Evolutionary conservation across 1,140 invertebrate genomes (phyloP).

Genomic region (Drosophila rufa): DNA sequence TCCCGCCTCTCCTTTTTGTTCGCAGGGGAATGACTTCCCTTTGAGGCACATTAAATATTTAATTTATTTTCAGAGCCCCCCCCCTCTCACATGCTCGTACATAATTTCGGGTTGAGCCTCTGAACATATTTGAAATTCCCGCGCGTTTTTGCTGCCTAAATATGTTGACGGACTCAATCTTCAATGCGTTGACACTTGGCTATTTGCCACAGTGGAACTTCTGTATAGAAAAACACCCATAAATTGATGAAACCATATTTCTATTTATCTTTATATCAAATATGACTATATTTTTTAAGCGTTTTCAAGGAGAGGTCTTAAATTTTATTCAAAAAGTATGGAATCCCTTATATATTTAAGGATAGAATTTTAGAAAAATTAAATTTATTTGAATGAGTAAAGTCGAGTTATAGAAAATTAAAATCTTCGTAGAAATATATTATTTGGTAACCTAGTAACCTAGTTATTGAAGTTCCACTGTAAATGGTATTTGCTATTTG

Average conservation of each 20-base stretch:
- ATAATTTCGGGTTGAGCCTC: conserved; percentile 28
- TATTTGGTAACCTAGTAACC: not conserved
- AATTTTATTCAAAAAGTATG: too few relatives aligned
- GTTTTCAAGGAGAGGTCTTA: too few relatives aligned
- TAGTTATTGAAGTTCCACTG: not conserved
- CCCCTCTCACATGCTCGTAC: conserved; percentile 1
- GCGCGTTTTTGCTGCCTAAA: conserved; percentile 17
- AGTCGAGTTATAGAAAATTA: too few relatives aligned
- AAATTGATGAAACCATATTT: too few relatives aligned
- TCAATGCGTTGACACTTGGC: conserved; percentile 30
- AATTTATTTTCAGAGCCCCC: conserved; percentile 24
- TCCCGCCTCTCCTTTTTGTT: not conserved
- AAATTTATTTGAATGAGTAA: too few relatives aligned
- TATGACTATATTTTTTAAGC: too few relatives aligned
- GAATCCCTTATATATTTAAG: too few relatives aligned
- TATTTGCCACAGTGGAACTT: conserved; percentile 7
- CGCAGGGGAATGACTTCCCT: not conserved
- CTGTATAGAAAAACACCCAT: not conserved
- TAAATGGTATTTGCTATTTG: conserved; percentile 20
- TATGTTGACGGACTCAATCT: conserved; percentile 35
- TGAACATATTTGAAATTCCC: conserved; percentile 30
- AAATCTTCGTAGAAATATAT: not conserved
- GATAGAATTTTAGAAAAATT: too few relatives aligned
- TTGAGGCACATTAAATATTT: conserved; percentile 47
- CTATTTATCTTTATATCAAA: too few relatives aligned